Base-by-base conservation (phyloP, 2,113 vertebrate genomes). In the Hydrolagus affinis region DNA sequence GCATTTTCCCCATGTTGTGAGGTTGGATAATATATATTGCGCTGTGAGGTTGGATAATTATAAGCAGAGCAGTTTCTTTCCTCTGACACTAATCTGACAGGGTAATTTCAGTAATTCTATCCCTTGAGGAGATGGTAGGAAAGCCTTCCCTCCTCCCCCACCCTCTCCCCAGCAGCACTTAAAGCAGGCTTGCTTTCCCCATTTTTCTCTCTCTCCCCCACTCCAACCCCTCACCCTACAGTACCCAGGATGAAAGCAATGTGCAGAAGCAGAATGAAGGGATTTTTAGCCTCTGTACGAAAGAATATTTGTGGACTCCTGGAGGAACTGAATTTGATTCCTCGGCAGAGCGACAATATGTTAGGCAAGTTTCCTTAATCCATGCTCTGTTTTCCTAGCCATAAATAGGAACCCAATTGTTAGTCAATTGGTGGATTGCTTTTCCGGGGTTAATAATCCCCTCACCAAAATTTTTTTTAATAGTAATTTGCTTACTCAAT, bases 21-120 rank as follows among this genome's bases (percentile, higher is more conserved):
- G 44, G 44, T 44, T 44, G 44, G 44, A 83, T 28, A 72, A 83
- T 32, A 30, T 28, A 83, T 66, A 64, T 83, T 83, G 60, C 77
- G 30, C 25, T 32, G 32, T 83, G 62, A 68, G 10, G 78, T 83
- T 83, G 19, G 25, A 11, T 83, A 32, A 83, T 83, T 32, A 83
- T 10, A 83, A 68, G 60, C 25, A 66, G 62, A 30, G 66, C 32
- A 66, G 25, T 28, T 83, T 66, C 30, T 25, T 32, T 83, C 78
- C 62, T 83, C 28, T 68, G 2, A 56, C 11, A 17, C 25, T 32
- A 28, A 83, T 66, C 62, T 66, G 15, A 28, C n/a, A 23, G 28
- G 62, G 30, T 21, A 83, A 68, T 83, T 44, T 66, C 14, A 56
- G 23, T 56, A 83, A 83, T 11, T 66, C 60, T 66, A 83, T 30